These are phyloP conservation scores for Clitarchus hookeri DNA, from an alignment of 2,888 invertebrate genomes.

Conservation along the genomic window DNA sequence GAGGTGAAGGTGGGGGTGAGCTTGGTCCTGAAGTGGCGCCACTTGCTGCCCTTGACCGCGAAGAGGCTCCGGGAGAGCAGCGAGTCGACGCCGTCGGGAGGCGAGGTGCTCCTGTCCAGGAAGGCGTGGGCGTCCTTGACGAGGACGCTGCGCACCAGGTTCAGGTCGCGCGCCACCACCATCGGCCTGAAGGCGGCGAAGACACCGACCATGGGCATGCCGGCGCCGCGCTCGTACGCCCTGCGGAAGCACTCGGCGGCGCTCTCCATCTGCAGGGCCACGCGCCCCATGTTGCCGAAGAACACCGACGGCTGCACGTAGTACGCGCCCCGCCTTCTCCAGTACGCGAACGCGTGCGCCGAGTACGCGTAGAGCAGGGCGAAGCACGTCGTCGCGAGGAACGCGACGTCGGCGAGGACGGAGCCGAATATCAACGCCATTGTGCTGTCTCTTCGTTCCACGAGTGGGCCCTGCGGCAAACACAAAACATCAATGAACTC, in stretches of 20 bases:
- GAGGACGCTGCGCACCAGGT: slow-evolving; percentile 29
- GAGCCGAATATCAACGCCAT: not conserved
- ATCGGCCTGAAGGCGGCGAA: slow-evolving; percentile 51
- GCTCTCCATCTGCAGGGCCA: slow-evolving; percentile 60
- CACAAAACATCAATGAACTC: too few relatives aligned
- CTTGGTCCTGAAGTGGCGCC: slow-evolving; percentile 52
- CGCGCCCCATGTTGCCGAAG: slow-evolving; percentile 64
- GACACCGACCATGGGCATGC: slow-evolving; percentile 50
- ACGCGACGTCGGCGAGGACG: not conserved
- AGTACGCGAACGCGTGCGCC: slow-evolving; percentile 53
- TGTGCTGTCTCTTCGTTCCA: not conserved
- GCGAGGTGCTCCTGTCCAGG: slow-evolving; percentile 30
- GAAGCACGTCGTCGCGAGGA: not conserved
- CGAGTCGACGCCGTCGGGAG: slow-evolving; percentile 31
- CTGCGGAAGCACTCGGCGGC: slow-evolving; percentile 66
- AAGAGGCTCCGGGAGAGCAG: not conserved
- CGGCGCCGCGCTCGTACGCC: slow-evolving; percentile 57
- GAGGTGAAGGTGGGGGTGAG: slow-evolving; percentile 55
- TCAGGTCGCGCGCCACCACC: slow-evolving; percentile 49
- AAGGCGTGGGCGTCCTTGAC: slow-evolving; percentile 33
- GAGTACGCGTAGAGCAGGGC: slow-evolving; percentile 19
- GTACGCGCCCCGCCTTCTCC: slow-evolving; percentile 62
- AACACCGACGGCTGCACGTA: slow-evolving; percentile 59
- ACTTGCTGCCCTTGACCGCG: slow-evolving; percentile 40
- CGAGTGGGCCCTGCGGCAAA: too few relatives aligned